Evolutionary conservation across 1,140 invertebrate genomes (phyloP), one percentile per base, ranked within the genome.

Genomic region (Polyergus mexicanus): DNA sequence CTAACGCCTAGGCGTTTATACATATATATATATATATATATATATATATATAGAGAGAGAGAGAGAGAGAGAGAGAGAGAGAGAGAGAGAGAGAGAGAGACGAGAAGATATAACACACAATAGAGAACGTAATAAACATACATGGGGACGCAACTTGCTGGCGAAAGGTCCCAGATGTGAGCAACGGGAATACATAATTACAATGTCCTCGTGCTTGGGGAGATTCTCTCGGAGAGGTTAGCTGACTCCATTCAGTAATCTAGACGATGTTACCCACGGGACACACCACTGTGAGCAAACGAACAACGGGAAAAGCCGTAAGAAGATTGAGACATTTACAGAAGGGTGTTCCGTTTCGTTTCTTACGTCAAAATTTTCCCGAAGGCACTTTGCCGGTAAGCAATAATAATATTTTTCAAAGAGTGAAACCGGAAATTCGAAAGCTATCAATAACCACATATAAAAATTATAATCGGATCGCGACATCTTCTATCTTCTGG

Each of bases 111-210:
- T 62, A 51, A 86, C 81, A 78, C 63, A 77, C 60, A 56, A 32
- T 22, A 72, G 25, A 66, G 69, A 65, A 22, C 41, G 47, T 66
- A 86, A 74, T 58, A 69, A 74, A 66, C 75, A 54, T 41, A 78
- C 58, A 66, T 68, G 80, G 76, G 63, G 77, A 76, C 84, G 84
- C 80, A 76, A 58, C 51, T 68, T 35, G 80, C 56, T 60, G 58
- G 44, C 72, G 76, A 69, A 88, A 74, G 81, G 83, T 88, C 90
- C 85, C 90, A 89, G 88, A 91, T 89, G 90, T 78, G 90, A 91
- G 88, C 90, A 89, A 84, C 88, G 88, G 84, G 90, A 91, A 91
- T 91, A 91, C 90, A 91, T 91, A 91, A 91, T 91, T 89, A 91
- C 88, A 89, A 91, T 91, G 90, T 91, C 90, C 90, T 91, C 72